Base-by-base conservation (phyloP, 2,113 vertebrate genomes). In the Calyptommatus sinebrachiatus region DNA sequence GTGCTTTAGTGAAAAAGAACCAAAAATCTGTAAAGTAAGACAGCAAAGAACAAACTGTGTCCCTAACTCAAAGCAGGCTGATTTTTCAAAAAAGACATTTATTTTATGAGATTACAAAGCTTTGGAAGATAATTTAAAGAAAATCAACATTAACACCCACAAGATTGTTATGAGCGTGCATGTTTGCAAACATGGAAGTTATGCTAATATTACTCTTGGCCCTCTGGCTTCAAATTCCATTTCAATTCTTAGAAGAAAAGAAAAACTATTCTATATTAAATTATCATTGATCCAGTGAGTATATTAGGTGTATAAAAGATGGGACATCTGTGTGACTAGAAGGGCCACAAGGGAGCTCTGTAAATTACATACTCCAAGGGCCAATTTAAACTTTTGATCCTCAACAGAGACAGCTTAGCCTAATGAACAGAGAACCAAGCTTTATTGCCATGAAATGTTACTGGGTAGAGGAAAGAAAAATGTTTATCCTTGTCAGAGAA, bases 141-240 rank as follows among this genome's bases (percentile, higher is more conserved):
- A 62, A 79, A 62, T 28, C 73, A 80, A 73, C 61, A 79, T 48
- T 16, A 29, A 72, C 61, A 29, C n/a, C 69, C 69, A 72, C 62
- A 65, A 10, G 12, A 35, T 41, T 16, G 28, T 35, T 48, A 41
- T 77, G 46, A 16, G 18, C 18, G 16, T 61, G 20, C 48, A 48
- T 22, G 28, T 69, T 71, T 46, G 48, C 60, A 79, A n/a, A 79
- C 72, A 79, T 65, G 28, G 21, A 28, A 79, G 72, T 50, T 79
- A 48, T 6, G 48, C 12, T 65, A 73, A 79, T 24, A 11, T 29
- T 65, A 31, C 31, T n/a, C 16, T 61, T 29, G 62, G 50, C 16
- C 26, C 28, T 79, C 8, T 73, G 41, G 65, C 63, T 65, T 45
- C 46, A 26, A 35, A 29, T 31, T 20, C 60, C 9, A 3, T 26